A percentile compares a stretch with the other conserved stretches of the same genome.
These are phyloP conservation scores for Aleiodes testaceus DNA, from an alignment of 2,888 invertebrate species.

Conservation along the genomic window DNA sequence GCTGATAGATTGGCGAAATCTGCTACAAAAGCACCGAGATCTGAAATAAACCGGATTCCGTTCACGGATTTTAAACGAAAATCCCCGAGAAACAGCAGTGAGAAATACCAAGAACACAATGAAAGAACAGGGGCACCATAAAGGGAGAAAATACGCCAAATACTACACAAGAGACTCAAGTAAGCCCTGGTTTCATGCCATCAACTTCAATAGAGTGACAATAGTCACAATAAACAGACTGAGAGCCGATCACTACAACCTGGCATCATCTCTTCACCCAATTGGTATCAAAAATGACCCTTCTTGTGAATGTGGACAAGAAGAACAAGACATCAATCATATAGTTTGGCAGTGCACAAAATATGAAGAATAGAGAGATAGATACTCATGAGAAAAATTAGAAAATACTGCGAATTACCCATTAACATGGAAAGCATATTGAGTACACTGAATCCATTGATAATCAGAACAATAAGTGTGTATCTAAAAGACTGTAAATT, in stretches of 20 bases:
- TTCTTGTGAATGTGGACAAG: no score
- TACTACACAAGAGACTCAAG: neutral
- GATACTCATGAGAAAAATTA: neutral
- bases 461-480: no score
- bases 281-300: neutral
- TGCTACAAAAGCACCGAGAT: neutral
- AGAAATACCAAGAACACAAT: neutral
- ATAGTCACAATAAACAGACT: no score
- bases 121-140: neutral
- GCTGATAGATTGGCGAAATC: neutral
- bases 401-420: neutral
- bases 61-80: neutral
- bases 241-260: conserved; percentile 5
- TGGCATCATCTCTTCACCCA: neutral
- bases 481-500: no score
- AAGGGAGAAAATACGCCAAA: neutral
- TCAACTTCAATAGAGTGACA: neutral
- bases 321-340: conserved; percentile 10
- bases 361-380: neutral
- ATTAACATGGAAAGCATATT: no score
- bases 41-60: neutral
- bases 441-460: no score
- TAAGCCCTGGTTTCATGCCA: neutral
- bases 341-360: neutral
- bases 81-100: neutral